A percentile compares a stretch with the other conserved stretches of the same genome.
These are phyloP conservation scores for Seriola dumerili DNA, from an alignment of 2,113 vertebrate genomes.

Conservation along the genomic window DNA sequence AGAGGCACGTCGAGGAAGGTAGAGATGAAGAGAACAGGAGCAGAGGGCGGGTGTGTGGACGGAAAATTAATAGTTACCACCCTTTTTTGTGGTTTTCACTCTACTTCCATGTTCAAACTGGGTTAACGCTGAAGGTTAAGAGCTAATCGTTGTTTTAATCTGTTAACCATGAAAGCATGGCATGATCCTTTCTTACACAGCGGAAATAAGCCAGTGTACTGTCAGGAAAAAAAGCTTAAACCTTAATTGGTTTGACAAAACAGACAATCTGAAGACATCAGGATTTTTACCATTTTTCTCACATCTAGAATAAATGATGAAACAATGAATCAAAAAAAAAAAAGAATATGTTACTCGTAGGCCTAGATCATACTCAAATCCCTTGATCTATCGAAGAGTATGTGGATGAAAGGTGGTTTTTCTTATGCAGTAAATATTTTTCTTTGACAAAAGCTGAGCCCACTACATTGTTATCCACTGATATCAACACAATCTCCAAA, in stretches of 20 bases:
- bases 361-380: not conserved
- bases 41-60: constrained; percentile 21
- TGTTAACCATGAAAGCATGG: constrained; percentile 19
- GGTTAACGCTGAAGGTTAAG: constrained; percentile 37
- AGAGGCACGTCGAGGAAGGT: constrained; percentile 14
- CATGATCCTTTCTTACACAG: constrained; percentile 10
- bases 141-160: constrained; percentile 34
- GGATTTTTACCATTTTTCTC: not conserved
- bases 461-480: not conserved
- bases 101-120: constrained; percentile 10
- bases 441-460: not conserved
- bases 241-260: not conserved
- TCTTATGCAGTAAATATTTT: constrained; percentile 14
- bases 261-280: not conserved
- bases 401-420: not conserved
- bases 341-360: not conserved
- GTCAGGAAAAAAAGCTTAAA: constrained; percentile 27
- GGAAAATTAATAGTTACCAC: constrained; percentile 43
- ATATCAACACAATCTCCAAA: not conserved
- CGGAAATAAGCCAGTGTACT: constrained; percentile 21
- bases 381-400: not conserved
- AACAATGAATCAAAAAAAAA: not conserved
- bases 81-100: constrained; percentile 32
- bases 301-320: not conserved
- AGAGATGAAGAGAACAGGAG: constrained; percentile 16